phyloP scores from a whole-genome alignment of 2,113 vertebrate species.

The Mirounga angustirostris region DNA sequence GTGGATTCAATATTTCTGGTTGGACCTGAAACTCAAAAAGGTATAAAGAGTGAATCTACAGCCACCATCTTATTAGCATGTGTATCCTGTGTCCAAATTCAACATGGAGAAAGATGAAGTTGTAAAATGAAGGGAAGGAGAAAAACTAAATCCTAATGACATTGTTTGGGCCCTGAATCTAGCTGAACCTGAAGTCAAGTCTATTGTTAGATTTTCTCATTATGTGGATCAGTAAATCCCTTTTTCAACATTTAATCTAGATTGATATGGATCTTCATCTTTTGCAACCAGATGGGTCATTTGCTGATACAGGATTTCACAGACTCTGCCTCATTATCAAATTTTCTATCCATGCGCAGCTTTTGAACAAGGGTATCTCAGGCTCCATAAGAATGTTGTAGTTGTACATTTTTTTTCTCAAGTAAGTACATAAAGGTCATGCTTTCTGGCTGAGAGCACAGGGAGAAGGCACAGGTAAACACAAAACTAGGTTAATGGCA shows the following conservation, averaged over 20 bases:
- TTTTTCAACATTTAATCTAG: background rate
- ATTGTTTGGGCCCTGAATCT: background rate
- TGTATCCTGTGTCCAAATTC: background rate
- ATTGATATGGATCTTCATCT: background rate
- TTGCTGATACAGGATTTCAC: background rate
- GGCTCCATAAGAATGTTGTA: background rate
- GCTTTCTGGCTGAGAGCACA: background rate
- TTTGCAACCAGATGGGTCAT: background rate
- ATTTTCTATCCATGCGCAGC: background rate
- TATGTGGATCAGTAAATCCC: background rate
- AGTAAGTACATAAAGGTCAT: background rate
- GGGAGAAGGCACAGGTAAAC: background rate
- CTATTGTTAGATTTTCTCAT: background rate
- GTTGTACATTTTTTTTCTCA: background rate
- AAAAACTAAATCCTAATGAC: background rate
- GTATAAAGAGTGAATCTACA: background rate
- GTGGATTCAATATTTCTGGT: background rate
- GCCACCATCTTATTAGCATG: background rate
- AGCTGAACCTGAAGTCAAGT: background rate
- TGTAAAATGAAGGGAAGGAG: background rate
- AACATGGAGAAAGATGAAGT: background rate
- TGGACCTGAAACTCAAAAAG: background rate
- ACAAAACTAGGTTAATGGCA: background rate
- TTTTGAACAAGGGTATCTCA: background rate
- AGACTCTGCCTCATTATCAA: background rate